Evolutionary conservation across 2,797 vertebrate genomes (phyloP), one percentile per base, ranked within the genome.

Genomic region (Eospalax fontanierii): DNA sequence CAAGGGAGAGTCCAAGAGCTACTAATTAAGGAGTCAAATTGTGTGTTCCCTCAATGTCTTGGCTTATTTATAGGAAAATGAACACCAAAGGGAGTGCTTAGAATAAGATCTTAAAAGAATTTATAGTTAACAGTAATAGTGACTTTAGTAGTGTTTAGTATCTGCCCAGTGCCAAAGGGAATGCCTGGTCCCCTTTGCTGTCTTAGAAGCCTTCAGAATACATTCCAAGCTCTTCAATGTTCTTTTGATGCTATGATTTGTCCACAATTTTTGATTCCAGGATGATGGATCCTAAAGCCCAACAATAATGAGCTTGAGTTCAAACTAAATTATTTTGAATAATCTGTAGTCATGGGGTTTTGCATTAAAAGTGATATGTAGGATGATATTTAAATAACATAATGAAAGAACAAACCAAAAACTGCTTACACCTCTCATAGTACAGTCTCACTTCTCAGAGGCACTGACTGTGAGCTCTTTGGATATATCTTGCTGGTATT

Each of bases 361-460:
- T 57, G 24, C 40, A 79, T 79, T 54, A 75, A 81, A 82, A 87
- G 40, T 87, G 61, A 75, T 68, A 30, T 19, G 87, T 76, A 59
- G n/a, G 33, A 86, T 80, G 80, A 61, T 92, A 66, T 89, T 79
- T 43, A 66, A 80, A 70, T 30, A 74, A 61, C 33, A 43, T n/a
- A 90, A 46, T 78, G 54, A 87, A 81, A 86, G 85, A 43, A 10
- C 35, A 82, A 66, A 63, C 35, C 22, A 82, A 61, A 87, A 68
- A n/a, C 40, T 3, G 40, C 33, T 83, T 63, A 8, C 66, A 33
- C 28, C 91, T 92, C 38, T 96, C n/a, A 61, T 87, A 38, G 33
- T 50, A 35, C 68, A 73, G 40, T 80, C 73, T 90, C 28, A 80
- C n/a, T 87, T 83, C 43, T 96, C 66, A 89, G 35, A 91, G 71